These are phyloP conservation scores for Ladona fulva DNA, from an alignment of 1,140 invertebrate genomes.

Conservation along the genomic window DNA sequence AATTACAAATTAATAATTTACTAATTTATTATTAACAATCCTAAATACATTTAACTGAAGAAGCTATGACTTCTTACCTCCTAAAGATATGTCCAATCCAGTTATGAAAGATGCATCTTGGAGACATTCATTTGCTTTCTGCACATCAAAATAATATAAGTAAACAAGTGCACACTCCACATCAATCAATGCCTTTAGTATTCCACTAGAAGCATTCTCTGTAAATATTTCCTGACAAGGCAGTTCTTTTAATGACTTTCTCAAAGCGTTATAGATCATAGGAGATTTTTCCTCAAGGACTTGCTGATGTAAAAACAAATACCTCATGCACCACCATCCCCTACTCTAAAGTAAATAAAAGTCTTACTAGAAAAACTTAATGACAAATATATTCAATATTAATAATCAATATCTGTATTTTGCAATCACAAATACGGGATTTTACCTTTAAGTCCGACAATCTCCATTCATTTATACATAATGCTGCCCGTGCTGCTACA, in stretches of 20 bases:
- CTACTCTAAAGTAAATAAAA: slow-evolving; percentile 25
- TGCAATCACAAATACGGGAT: neutral
- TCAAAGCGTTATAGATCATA: slow-evolving; percentile 27
- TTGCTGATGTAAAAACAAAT: slow-evolving; percentile 32
- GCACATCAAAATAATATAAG: neutral
- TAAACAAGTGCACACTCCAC: neutral
- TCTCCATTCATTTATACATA: neutral
- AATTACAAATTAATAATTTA: too few species aligned
- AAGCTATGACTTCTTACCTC: neutral
- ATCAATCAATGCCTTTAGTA: neutral
- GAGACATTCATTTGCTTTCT: neutral
- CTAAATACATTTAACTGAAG: too few species aligned
- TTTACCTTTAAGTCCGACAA: neutral
- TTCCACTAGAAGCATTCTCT: neutral
- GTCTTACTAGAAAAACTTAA: too few species aligned
- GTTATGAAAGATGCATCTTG: neutral
- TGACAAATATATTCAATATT: too few species aligned
- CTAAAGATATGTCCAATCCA: neutral
- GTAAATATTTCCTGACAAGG: neutral
- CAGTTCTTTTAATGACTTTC: slow-evolving; percentile 26
- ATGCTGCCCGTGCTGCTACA: neutral
- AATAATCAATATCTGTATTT: too few species aligned
- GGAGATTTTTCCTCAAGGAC: slow-evolving; percentile 32
- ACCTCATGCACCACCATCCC: slow-evolving; percentile 36
- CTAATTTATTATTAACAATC: too few species aligned